Conservation (phyloP, 2,113 vertebrate species). For the Rhegmatorhina hoffmannsi region DNA sequence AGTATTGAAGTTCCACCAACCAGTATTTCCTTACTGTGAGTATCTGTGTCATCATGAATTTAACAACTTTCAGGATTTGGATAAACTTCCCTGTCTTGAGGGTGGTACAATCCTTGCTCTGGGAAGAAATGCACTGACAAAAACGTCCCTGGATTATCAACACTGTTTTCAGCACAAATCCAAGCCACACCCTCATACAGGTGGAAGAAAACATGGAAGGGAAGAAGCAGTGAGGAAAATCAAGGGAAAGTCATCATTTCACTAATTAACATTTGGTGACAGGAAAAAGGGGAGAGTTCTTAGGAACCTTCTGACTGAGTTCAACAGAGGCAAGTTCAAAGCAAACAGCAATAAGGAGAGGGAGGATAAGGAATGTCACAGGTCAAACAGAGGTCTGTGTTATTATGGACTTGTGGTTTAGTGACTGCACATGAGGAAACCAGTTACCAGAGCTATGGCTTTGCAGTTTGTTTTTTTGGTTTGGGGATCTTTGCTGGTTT, state of each 20-base stretch:
- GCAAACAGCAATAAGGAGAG: not conserved
- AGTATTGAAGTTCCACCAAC: not conserved
- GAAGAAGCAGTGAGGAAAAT: not conserved
- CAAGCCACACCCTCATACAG: not conserved
- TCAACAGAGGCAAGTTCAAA: not conserved
- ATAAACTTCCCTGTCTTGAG: not conserved
- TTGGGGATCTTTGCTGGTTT: not conserved
- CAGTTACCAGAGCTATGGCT: not conserved
- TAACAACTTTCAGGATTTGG: not conserved
- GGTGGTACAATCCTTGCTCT: not conserved
- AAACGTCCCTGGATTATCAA: not conserved
- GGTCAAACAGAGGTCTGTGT: not conserved
- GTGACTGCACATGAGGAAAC: not conserved
- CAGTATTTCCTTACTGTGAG: not conserved
- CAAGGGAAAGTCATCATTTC: not conserved
- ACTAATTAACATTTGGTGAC: not conserved
- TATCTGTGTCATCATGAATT: not conserved
- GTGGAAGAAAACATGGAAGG: not conserved
- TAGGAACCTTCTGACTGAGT: not conserved
- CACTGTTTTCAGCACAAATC: not conserved
- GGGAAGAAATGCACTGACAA: not conserved
- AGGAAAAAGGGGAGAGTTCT: not conserved
- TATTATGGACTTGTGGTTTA: not conserved
- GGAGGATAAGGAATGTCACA: not conserved
- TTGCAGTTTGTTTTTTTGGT: not conserved